phyloP scores from a whole-genome alignment of 2,113 vertebrate species.

The Salvelinus sp. region DNA sequence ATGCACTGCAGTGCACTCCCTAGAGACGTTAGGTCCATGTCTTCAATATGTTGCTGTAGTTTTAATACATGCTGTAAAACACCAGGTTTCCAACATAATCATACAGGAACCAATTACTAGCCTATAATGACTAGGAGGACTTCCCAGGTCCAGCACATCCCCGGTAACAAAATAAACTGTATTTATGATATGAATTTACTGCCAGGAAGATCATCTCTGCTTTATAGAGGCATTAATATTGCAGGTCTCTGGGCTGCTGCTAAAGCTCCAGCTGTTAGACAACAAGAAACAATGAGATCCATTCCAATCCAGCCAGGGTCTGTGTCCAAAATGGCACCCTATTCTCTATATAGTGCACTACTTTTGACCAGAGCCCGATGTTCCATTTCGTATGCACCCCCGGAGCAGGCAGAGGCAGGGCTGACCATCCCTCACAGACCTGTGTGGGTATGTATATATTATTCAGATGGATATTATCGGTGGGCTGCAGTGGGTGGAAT shows the following conservation, averaged over 20 bases:
- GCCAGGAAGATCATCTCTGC: conserved; percentile 13
- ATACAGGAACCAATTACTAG: conserved; percentile 8
- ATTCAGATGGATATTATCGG: conserved; percentile 65
- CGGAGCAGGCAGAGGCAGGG: conserved; percentile 5
- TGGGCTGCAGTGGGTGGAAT: conserved; percentile 21
- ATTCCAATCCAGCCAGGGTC: too few relatives aligned
- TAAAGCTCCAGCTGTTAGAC: conserved; percentile 37
- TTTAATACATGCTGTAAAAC: conserved; percentile 7
- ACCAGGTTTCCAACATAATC: not conserved
- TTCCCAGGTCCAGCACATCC: conserved; percentile 1
- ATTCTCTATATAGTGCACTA: too few relatives aligned
- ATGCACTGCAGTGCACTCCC: too few relatives aligned
- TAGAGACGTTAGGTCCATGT: not conserved
- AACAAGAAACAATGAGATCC: too few relatives aligned
- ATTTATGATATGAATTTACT: conserved; percentile 22
- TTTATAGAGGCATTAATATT: conserved; percentile 54
- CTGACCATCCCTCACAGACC: conserved; percentile 27
- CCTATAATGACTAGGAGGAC: not conserved
- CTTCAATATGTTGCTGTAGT: not conserved
- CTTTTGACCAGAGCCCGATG: too few relatives aligned
- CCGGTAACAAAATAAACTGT: conserved; percentile 17
- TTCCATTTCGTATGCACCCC: conserved; percentile 32
- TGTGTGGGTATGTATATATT: conserved; percentile 49
- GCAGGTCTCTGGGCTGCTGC: conserved; percentile 25
- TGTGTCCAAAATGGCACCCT: too few relatives aligned